These are phyloP conservation scores for Crotalus helleri DNA, from an alignment of 2,113 vertebrate species.

Conservation along the genomic window DNA sequence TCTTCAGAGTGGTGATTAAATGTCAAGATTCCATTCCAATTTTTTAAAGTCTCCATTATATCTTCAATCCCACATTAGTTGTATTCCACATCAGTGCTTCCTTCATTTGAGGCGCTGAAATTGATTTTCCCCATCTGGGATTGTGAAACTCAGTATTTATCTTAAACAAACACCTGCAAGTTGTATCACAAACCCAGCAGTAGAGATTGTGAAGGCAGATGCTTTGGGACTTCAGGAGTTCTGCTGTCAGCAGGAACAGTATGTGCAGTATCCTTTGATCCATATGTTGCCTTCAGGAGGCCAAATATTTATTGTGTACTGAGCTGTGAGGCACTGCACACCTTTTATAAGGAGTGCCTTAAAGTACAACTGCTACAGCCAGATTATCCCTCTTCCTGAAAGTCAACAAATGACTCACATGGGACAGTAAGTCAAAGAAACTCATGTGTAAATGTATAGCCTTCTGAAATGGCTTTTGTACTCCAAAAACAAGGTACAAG, in stretches of 20 bases:
- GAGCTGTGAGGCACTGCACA: neutral
- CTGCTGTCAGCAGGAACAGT: neutral
- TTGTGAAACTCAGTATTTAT: slow-evolving; percentile 32
- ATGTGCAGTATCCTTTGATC: slow-evolving; percentile 16
- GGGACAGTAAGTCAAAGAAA: neutral
- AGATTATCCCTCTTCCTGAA: neutral
- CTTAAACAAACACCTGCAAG: neutral
- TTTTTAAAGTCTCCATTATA: slow-evolving; percentile 36
- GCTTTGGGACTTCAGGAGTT: neutral
- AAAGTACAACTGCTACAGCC: neutral
- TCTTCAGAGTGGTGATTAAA: neutral
- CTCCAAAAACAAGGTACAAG: neutral
- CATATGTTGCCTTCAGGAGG: slow-evolving; percentile 22
- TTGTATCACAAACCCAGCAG: slow-evolving; percentile 1
- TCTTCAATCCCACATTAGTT: slow-evolving; percentile 8
- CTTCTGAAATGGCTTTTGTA: neutral
- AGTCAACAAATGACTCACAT: neutral
- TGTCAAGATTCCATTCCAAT: slow-evolving; percentile 9
- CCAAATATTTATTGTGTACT: slow-evolving; percentile 1
- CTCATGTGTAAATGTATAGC: neutral
- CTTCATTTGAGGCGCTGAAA: neutral
- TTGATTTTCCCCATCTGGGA: slow-evolving; percentile 29
- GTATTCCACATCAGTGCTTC: slow-evolving; percentile 30
- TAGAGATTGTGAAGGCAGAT: slow-evolving; percentile 5
- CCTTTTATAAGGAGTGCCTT: neutral